Base-by-base conservation (phyloP, 2,113 vertebrate species). In the Uria lomvia region DNA sequence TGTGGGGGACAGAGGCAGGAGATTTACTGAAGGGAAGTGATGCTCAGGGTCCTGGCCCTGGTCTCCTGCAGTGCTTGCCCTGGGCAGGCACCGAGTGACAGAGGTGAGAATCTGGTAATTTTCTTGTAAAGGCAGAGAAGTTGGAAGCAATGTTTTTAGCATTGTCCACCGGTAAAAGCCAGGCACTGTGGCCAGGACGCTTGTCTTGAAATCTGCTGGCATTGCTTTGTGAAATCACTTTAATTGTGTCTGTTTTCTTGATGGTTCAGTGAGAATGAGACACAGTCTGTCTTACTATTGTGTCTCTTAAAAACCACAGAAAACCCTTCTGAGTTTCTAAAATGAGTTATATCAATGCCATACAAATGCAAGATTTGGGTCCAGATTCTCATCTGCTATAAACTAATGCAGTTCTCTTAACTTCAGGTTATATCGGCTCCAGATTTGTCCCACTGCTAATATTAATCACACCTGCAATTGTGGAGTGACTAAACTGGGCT, bases 231-330 rank as follows among this genome's bases (percentile, higher is more conserved):
- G 85, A 62, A 92, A 90, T 82, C 43, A 12, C 30, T 95, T 86
- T 30, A 59, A 81, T 94, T 53, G 50, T 92, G 67, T 60, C 92
- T 92, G 81, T 86, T 89, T 93, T 81, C 86, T 77, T 9, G 43
- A 65, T 38, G 73, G 59, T 5, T 94, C n/a, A 11, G 49, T 89
- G 79, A 47, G 76, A 88, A 60, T 8, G 34, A 89, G 83, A 75
- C 75, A 40, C 27, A 67, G 72, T 12, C 80, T 88, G 55, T 92
- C 84, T 94, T 81, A 52, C 87, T 71, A 66, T 79, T 93, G 84
- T 89, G 32, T 88, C 77, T 84, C 85, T 79, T 76, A 70, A 90
- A 96, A 96, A 53, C 70, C 88, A 65, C 83, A 91, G 81, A 94
- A 81, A 91, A 42, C 11, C 15, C 49, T 68, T 92, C 1, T 29